Evolutionary conservation across 2,113 vertebrate genomes (phyloP).

Genomic region (Takifugu bimaculatus): DNA sequence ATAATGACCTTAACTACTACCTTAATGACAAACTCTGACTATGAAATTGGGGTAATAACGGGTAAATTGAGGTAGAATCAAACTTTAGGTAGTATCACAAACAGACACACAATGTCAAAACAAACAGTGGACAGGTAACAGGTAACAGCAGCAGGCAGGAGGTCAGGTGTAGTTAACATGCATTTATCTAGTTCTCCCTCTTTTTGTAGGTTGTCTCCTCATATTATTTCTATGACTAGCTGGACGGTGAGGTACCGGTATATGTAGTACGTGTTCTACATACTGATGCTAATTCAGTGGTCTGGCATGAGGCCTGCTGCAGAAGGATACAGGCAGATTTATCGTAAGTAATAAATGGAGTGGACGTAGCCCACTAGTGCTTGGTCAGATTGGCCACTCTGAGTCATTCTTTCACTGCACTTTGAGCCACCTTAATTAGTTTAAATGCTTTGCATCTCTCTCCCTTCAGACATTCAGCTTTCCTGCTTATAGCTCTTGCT

Average conservation of each 20-base stretch:
- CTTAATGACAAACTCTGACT: too few species aligned
- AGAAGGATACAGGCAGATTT: slow-evolving; percentile 23
- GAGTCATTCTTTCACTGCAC: not conserved
- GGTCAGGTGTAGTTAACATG: too few species aligned
- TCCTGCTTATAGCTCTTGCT: too few species aligned
- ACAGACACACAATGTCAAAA: too few species aligned
- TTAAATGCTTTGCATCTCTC: slow-evolving; percentile 6
- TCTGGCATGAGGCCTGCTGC: slow-evolving; percentile 13
- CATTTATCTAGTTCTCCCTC: not conserved
- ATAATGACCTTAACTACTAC: too few species aligned
- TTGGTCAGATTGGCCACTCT: slow-evolving; percentile 6
- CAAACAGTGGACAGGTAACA: too few species aligned
- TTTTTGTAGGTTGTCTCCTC: not conserved
- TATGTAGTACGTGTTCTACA: not conserved
- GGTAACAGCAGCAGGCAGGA: too few species aligned
- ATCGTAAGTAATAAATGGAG: slow-evolving; percentile 15
- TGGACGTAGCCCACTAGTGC: slow-evolving; percentile 3
- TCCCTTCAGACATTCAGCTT: not conserved
- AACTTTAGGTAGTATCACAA: too few species aligned
- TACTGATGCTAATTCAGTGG: slow-evolving; percentile 12
- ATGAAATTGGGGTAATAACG: too few species aligned
- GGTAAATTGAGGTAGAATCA: too few species aligned
- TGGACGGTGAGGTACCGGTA: not conserved
- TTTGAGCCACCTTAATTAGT: not conserved
- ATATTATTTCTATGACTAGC: not conserved